Percentiles rank a stretch among this genome's conserved stretches.
phyloP scores from a whole-genome alignment of 2,888 invertebrate genomes.

The Desoria tigrina region DNA sequence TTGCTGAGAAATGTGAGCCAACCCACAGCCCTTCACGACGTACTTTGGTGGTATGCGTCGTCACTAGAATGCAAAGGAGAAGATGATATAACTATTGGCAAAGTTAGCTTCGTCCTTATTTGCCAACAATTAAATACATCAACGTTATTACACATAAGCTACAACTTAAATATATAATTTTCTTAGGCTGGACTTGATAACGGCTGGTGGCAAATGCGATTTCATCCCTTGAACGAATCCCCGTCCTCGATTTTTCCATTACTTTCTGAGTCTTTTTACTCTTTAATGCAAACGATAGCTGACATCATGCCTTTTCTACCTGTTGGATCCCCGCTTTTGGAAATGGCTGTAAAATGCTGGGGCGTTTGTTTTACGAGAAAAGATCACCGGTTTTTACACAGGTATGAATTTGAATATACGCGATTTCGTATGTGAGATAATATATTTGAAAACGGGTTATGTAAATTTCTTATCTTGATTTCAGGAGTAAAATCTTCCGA shows the following conservation, averaged over 20 bases:
- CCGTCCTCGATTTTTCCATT: constrained; percentile 52
- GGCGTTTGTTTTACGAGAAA: constrained; percentile 83
- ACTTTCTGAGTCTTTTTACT: constrained; percentile 76
- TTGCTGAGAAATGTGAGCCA: constrained; percentile 86
- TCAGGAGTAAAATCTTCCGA: constrained; percentile 85
- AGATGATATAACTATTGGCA: constrained; percentile 32
- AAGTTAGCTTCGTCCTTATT: constrained; percentile 22
- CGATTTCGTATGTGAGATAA: neutral
- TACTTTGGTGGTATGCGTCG: constrained; percentile 94
- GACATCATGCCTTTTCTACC: constrained; percentile 87
- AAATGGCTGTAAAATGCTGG: constrained; percentile 92
- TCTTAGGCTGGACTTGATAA: constrained; percentile 49
- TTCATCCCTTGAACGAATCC: constrained; percentile 50
- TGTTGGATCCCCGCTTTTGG: constrained; percentile 80
- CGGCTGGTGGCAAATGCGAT: constrained; percentile 53
- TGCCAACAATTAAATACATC: constrained; percentile 2
- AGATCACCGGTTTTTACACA: constrained; percentile 87
- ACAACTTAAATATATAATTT: too few relatives aligned
- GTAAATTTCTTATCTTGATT: constrained; percentile 56
- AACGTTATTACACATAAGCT: neutral
- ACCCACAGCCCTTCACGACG: constrained; percentile 86
- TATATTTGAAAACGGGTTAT: constrained; percentile 12
- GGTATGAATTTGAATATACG: too few relatives aligned
- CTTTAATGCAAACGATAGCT: constrained; percentile 84
- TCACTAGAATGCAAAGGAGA: constrained; percentile 62